Conservation (phyloP, 2,113 vertebrate genomes). For the Loxodonta africana region DNA sequence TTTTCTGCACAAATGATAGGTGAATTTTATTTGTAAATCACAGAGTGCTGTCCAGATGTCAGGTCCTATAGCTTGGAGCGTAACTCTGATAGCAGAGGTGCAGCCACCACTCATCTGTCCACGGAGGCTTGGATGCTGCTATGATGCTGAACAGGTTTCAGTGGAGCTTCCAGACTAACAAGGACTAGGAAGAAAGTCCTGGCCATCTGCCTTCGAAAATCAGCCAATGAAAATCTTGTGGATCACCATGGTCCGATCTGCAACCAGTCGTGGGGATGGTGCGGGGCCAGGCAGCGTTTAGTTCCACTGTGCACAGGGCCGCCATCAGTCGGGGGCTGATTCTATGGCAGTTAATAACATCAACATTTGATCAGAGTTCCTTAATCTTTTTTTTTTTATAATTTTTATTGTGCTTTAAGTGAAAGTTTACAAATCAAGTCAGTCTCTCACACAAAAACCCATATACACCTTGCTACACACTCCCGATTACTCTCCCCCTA, state of each 20-base stretch:
- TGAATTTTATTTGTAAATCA: neutral
- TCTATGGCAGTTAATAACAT: neutral
- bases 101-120: neutral
- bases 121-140: neutral
- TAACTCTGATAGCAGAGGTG: neutral
- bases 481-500: no score
- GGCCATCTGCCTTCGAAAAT: neutral
- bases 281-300: neutral
- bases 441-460: no score
- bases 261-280: neutral
- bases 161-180: neutral
- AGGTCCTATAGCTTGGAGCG: neutral
- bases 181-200: neutral
- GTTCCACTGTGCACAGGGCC: neutral
- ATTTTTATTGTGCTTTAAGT: no score
- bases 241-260: neutral
- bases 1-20: neutral
- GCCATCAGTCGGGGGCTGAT: neutral
- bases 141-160: neutral
- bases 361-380: neutral
- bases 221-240: neutral
- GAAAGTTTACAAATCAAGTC: no score
- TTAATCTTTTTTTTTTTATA: no score
- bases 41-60: no score
- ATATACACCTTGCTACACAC: no score